These are phyloP conservation scores for Lipophrys pholis DNA, from an alignment of 2,113 vertebrate species.

Conservation along the genomic window DNA sequence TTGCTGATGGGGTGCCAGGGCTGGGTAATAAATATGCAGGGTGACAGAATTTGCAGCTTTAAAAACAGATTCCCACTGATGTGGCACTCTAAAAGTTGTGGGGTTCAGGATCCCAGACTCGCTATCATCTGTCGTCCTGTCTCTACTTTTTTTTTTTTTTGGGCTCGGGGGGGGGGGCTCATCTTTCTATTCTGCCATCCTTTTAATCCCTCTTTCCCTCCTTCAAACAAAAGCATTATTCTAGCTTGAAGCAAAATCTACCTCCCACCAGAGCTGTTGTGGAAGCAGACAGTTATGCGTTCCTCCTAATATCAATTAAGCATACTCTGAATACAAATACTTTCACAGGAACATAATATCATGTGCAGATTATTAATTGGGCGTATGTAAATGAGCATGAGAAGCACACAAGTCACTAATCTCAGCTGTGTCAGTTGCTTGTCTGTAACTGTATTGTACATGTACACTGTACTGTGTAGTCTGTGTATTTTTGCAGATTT, in stretches of 20 bases:
- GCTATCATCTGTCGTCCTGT: background rate
- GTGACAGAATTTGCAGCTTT: slow-evolving; percentile 28
- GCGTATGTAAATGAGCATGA: background rate
- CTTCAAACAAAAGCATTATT: slow-evolving; percentile 18
- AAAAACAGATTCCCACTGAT: slow-evolving; percentile 26
- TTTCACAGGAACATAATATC: background rate
- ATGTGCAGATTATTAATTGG: background rate
- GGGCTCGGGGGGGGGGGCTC: background rate
- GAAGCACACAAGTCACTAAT: background rate
- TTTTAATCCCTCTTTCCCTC: background rate
- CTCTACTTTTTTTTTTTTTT: background rate
- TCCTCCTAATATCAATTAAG: background rate
- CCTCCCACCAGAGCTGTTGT: slow-evolving; percentile 6
- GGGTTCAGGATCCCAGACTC: slow-evolving; percentile 12
- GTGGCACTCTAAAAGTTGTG: background rate
- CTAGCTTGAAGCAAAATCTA: slow-evolving; percentile 4
- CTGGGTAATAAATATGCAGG: slow-evolving; percentile 27
- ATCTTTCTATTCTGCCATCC: slow-evolving; percentile 2
- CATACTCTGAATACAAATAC: background rate
- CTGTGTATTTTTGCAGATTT: slow-evolving; percentile 18
- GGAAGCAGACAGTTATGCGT: background rate
- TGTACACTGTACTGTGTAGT: background rate
- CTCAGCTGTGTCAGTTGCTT: background rate
- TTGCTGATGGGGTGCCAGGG: slow-evolving; percentile 22
- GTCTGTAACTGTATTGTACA: background rate